Base-by-base conservation (phyloP, 2,797 vertebrate species). In the Amblyopsis hoosieri region DNA sequence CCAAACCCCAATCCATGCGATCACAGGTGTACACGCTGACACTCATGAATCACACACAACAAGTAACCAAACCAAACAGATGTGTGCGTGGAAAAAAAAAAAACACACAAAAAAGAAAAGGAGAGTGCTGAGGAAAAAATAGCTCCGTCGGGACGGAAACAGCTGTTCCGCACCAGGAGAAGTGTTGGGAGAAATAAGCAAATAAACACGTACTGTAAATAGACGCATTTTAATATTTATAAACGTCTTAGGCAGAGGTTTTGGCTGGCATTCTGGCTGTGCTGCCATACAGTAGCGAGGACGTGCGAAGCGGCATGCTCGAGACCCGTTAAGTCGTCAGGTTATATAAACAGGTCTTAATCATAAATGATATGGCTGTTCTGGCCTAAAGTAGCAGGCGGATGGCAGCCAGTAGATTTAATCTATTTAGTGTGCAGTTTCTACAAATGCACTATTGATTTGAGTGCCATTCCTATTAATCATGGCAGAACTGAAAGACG, bases 401-500 rank as follows among this genome's bases (percentile, higher is more conserved):
- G 71, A 85, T 57, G 45, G 60, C 52, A 54, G 46, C 59, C 45
- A 73, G 62, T 73, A 72, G 60, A 75, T 82, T 72, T 82, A 85
- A 87, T 76, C 76, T 84, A 78, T 89, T 86, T 76, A 75, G 57
- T 58, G 61, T 71, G 66, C 72, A 77, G 77, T 81, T 89, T 86
- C 70, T 86, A 79, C 82, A 85, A 88, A 89, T 81, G 82, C 76
- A 82, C 68, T 85, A 89, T 85, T 84, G 86, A 90, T 90, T 83
- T 81, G 63, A 69, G 66, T 65, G 72, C 75, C 59, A 67, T 57
- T 53, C 46, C 73, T 79, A 90, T 89, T 86, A 85, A 85, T 90
- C 88, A 87, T 71, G 74, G 61, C 60, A 31, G 66, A 69, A 64
- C 67, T 75, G 59, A 71, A 63, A 71, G 52, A 48, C 57, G 31